These are phyloP conservation scores for Portevinia maculata DNA, from an alignment of 2,888 invertebrate species.

Conservation along the genomic window DNA sequence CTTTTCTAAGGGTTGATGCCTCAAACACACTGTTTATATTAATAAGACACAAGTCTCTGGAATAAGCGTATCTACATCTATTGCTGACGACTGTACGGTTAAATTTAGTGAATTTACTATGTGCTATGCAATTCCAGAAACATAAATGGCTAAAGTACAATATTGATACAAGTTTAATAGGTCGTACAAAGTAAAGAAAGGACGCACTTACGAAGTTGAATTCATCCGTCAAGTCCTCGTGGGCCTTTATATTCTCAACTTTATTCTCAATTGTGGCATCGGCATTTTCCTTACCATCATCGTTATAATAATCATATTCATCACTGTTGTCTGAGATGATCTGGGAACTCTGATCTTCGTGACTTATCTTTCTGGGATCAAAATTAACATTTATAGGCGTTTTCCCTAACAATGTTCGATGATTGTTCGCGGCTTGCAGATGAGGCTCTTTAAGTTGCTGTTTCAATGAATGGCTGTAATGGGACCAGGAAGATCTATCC, in stretches of 20 bases:
- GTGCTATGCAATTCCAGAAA: too few species aligned
- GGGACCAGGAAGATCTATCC: constrained; percentile 33
- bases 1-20: too few species aligned
- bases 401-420: constrained; percentile 19
- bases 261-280: constrained; percentile 24
- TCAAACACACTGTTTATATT: too few species aligned
- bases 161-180: not conserved
- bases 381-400: constrained; percentile 24
- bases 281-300: constrained; percentile 40
- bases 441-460: constrained; percentile 25
- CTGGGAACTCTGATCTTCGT: constrained; percentile 31
- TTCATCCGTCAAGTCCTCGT: constrained; percentile 28
- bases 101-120: too few species aligned
- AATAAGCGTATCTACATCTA: too few species aligned
- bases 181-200: constrained; percentile 19
- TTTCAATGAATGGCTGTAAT: constrained; percentile 21
- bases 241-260: constrained; percentile 20
- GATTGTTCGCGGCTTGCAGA: constrained; percentile 26
- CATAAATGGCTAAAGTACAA: too few species aligned
- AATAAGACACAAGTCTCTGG: too few species aligned
- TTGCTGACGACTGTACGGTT: too few species aligned
- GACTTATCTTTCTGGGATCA: constrained; percentile 47
- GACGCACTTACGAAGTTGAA: constrained; percentile 56
- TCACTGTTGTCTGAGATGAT: constrained; percentile 41
- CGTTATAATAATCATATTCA: constrained; percentile 49